A percentile compares a stretch with the other conserved stretches of the same genome.
These are phyloP conservation scores for Leucoraja erinaceus DNA, from an alignment of 2,113 vertebrate genomes.

Conservation along the genomic window DNA sequence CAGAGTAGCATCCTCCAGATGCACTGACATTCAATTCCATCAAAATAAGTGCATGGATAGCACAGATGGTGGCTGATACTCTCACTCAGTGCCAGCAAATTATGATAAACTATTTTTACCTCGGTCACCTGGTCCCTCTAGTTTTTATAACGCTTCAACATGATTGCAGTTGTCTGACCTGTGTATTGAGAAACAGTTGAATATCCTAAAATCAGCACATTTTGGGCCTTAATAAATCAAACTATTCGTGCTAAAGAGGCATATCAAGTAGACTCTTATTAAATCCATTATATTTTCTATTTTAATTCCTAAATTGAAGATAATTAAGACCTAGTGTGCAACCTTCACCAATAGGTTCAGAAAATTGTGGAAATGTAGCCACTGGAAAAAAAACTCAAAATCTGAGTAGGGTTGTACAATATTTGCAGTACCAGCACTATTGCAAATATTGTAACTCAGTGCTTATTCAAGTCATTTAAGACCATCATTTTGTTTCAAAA, in stretches of 20 bases:
- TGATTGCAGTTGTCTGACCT: neutral
- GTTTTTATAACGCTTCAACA: too few species aligned
- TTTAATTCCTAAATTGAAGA: neutral
- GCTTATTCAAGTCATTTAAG: neutral
- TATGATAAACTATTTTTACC: too few species aligned
- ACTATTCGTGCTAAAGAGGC: neutral
- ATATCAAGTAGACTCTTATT: neutral
- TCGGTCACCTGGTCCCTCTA: neutral
- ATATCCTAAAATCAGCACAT: neutral
- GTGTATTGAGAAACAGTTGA: neutral
- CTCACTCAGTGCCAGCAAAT: too few species aligned
- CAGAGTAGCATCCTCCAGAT: too few species aligned
- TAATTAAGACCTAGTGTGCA: neutral
- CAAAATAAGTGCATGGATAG: too few species aligned
- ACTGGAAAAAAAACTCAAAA: neutral
- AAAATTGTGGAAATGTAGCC: neutral
- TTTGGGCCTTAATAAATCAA: neutral
- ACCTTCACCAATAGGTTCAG: neutral
- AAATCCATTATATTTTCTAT: neutral
- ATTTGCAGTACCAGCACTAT: neutral
- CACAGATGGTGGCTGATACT: too few species aligned
- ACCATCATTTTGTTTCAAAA: constrained; percentile 24
- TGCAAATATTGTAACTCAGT: neutral
- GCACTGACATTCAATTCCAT: too few species aligned
- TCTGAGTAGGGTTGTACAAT: neutral